Evolutionary conservation across 2,888 invertebrate species (phyloP).

Genomic region (Athalia rosae): DNA sequence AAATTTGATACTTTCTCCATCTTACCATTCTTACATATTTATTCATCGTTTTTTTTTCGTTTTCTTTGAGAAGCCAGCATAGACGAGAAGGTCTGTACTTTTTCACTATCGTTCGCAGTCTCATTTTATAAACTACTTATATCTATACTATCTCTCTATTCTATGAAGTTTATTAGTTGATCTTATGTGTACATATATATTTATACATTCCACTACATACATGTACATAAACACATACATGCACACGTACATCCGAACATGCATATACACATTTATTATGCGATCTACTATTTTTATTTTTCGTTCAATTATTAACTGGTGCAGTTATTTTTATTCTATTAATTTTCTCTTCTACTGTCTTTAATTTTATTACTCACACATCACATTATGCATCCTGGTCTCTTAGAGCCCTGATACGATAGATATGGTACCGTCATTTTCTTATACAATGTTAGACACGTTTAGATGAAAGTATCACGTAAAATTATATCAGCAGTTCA

Average conservation of each 20-base stretch:
- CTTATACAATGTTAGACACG: too few species aligned
- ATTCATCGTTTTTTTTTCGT: neutral
- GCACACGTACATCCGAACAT: too few species aligned
- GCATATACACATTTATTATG: too few species aligned
- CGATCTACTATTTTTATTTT: too few species aligned
- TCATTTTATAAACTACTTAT: constrained; percentile 55
- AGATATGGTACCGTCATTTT: neutral
- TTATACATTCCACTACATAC: neutral
- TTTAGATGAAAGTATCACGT: too few species aligned
- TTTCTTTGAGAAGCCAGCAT: constrained; percentile 61
- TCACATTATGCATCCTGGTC: constrained; percentile 61
- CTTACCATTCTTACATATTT: neutral
- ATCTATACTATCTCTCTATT: constrained; percentile 50
- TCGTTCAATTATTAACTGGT: too few species aligned
- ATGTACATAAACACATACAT: too few species aligned
- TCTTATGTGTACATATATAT: constrained; percentile 2
- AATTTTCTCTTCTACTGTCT: neutral
- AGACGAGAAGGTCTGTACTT: constrained; percentile 68
- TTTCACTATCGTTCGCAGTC: constrained; percentile 66
- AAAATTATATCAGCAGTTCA: too few species aligned
- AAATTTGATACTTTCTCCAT: neutral
- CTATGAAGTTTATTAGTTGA: constrained; percentile 43
- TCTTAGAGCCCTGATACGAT: constrained; percentile 54
- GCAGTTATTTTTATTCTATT: too few species aligned
- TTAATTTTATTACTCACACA: neutral